Percentiles rank a stretch among this genome's conserved stretches.
Evolutionary conservation across 1,140 invertebrate species (phyloP).

Genomic region (Odontomachus brunneus): DNA sequence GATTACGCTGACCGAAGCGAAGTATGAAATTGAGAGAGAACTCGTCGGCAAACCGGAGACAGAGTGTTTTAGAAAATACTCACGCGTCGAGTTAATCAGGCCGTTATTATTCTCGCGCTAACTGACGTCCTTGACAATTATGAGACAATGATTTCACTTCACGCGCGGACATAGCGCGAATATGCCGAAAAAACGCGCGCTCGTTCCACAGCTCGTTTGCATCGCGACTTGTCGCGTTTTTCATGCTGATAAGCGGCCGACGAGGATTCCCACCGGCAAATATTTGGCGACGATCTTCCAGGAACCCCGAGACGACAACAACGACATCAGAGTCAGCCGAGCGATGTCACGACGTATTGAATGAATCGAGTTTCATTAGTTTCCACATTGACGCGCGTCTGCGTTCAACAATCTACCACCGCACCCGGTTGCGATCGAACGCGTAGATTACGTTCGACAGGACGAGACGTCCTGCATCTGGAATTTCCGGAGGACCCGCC

Average conservation of each 20-base stretch:
- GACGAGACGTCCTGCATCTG: constrained; percentile 78
- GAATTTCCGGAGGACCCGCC: constrained; percentile 76
- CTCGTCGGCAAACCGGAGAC: not conserved
- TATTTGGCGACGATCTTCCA: constrained; percentile 30
- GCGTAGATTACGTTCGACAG: constrained; percentile 74
- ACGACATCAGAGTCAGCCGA: constrained; percentile 36
- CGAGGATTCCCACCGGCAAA: constrained; percentile 4
- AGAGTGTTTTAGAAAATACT: not conserved
- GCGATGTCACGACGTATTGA: constrained; percentile 28
- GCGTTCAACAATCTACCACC: constrained; percentile 33
- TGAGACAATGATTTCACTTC: constrained; percentile 14
- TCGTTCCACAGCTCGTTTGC: not conserved
- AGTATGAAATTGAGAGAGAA: not conserved
- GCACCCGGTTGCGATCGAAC: constrained; percentile 69
- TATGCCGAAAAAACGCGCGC: not conserved
- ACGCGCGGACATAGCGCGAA: not conserved
- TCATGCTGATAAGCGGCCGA: constrained; percentile 10
- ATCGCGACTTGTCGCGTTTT: not conserved
- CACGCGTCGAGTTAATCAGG: not conserved
- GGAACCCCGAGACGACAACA: constrained; percentile 10
- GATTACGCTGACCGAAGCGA: not conserved
- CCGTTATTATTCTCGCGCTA: constrained; percentile 3
- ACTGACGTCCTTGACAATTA: not conserved
- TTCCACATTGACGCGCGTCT: not conserved
- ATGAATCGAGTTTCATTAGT: constrained; percentile 47